Conservation (phyloP, 2,113 vertebrate genomes). For the Eidolon helvum region DNA sequence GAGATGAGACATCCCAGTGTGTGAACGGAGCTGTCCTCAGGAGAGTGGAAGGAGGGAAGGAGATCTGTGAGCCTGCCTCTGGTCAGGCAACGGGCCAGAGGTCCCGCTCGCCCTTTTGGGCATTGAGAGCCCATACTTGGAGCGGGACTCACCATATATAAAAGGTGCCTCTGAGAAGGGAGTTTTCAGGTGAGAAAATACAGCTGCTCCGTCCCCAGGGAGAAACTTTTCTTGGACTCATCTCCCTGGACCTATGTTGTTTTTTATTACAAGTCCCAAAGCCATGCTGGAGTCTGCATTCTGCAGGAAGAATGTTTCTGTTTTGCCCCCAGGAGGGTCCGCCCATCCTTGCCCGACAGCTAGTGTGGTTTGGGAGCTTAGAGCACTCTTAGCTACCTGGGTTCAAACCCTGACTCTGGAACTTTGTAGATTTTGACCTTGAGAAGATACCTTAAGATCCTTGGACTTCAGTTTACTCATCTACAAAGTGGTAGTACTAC, state of each 20-base stretch:
- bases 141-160: background rate
- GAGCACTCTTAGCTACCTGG: background rate
- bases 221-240: background rate
- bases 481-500: background rate
- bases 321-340: background rate
- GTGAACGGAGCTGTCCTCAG: background rate
- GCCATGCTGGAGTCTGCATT: background rate
- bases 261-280: background rate
- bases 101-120: background rate
- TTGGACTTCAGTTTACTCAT: background rate
- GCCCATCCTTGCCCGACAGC: background rate
- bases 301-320: background rate
- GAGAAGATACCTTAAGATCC: background rate
- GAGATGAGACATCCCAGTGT: background rate
- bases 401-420: background rate
- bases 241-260: background rate
- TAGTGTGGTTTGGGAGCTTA: background rate
- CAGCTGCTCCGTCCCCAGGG: background rate
- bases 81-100: background rate
- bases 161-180: background rate
- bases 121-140: background rate
- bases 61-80: background rate
- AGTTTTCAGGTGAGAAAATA: background rate
- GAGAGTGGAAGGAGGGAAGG: background rate
- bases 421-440: background rate